Conservation (phyloP, 1,140 invertebrate genomes). For the Macrobrachium nipponense region DNA sequence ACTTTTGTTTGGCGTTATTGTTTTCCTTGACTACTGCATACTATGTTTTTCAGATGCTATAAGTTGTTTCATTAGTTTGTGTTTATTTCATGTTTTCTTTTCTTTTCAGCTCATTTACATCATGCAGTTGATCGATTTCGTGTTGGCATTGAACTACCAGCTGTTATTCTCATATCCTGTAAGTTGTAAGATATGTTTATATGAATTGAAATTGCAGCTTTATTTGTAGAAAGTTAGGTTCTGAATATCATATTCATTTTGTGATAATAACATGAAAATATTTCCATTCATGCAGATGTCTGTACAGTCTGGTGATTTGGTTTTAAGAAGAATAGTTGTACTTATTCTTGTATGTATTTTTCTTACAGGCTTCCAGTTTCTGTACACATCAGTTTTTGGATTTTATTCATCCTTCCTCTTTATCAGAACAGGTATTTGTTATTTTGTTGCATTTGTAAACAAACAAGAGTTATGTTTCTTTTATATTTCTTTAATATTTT, state of each 20-base stretch:
- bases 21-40: too few species aligned
- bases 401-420: conserved; percentile 93
- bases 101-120: conserved; percentile 81
- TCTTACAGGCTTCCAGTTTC: conserved; percentile 80
- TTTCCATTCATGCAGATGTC: too few species aligned
- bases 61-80: neutral
- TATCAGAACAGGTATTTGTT: conserved; percentile 68
- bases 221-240: neutral
- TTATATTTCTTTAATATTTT: too few species aligned
- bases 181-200: conserved; percentile 12
- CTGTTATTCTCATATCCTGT: conserved; percentile 67
- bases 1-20: too few species aligned
- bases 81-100: conserved; percentile 19
- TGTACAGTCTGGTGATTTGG: neutral
- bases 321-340: neutral
- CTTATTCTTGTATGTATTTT: neutral
- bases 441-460: too few species aligned
- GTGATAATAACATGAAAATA: neutral
- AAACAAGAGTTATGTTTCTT: too few species aligned
- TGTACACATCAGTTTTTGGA: conserved; percentile 92
- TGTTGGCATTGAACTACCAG: conserved; percentile 72
- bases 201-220: neutral
- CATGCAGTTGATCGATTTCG: conserved; percentile 86
- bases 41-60: neutral
- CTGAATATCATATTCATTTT: neutral